Evolutionary conservation across 2,888 invertebrate genomes (phyloP).

Genomic region (Lomographa bimaculata): DNA sequence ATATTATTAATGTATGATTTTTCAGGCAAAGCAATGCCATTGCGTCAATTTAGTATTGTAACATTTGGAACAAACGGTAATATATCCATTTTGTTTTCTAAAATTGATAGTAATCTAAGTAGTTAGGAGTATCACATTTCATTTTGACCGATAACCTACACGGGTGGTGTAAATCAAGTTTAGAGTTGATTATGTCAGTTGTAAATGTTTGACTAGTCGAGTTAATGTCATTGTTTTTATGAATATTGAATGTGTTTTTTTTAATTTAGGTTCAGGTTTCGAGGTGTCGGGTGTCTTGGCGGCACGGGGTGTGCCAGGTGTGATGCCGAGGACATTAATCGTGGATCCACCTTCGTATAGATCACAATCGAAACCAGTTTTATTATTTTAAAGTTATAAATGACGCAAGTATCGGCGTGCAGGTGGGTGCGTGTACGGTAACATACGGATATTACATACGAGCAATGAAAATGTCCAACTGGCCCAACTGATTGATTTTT

Average conservation of each 20-base stretch:
- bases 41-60: conserved; percentile 7
- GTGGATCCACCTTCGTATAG: conserved; percentile 74
- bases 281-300: conserved; percentile 44
- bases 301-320: conserved; percentile 59
- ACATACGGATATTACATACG: conserved; percentile 50
- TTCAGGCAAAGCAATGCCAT: conserved; percentile 12
- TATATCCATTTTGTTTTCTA: conserved; percentile 20
- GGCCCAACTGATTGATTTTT: no score
- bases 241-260: conserved; percentile 55
- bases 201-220: conserved; percentile 40
- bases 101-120: conserved; percentile 30
- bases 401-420: conserved; percentile 78
- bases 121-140: conserved; percentile 25
- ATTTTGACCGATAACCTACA: conserved; percentile 29
- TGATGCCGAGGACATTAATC: conserved; percentile 67
- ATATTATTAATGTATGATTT: no score
- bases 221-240: conserved; percentile 53
- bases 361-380: conserved; percentile 81
- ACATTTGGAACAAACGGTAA: no score
- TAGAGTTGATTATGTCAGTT: conserved; percentile 45
- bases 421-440: conserved; percentile 72
- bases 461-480: conserved; percentile 40
- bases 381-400: conserved; percentile 82
- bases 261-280: conserved; percentile 51
- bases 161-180: conserved; percentile 26